Evolutionary conservation across 1,140 invertebrate species (phyloP).

Genomic region (Chymomyza costata): DNA sequence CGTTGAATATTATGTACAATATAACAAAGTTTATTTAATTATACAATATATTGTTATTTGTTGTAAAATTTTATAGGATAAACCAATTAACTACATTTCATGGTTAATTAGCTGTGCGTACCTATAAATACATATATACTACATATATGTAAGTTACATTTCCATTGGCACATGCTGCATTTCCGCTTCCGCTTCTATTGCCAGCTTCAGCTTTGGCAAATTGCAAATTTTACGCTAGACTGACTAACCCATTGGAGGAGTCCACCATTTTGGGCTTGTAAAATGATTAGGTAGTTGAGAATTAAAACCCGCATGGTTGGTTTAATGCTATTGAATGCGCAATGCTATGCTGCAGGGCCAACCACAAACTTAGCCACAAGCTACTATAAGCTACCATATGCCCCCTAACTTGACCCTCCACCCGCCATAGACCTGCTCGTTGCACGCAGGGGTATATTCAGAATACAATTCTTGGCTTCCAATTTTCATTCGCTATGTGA

Average conservation of each 20-base stretch:
- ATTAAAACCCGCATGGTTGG: background rate
- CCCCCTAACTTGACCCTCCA: too few relatives aligned
- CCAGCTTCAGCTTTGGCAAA: constrained; percentile 20
- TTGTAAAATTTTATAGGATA: too few relatives aligned
- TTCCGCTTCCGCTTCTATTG: constrained; percentile 23
- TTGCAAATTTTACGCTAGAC: constrained; percentile 44
- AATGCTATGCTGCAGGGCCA: constrained; percentile 24
- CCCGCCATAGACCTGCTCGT: background rate
- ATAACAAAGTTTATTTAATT: too few relatives aligned
- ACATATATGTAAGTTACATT: too few relatives aligned
- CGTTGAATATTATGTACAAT: too few relatives aligned
- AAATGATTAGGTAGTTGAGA: constrained; percentile 27
- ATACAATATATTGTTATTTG: too few relatives aligned
- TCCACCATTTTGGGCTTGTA: constrained; percentile 30
- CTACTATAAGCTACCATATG: too few relatives aligned
- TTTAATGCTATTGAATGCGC: background rate
- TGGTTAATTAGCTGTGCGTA: constrained; percentile 50
- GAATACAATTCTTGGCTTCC: too few relatives aligned
- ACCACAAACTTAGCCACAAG: constrained; percentile 23
- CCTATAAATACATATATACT: too few relatives aligned
- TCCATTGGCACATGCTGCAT: constrained; percentile 29
- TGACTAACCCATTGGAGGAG: constrained; percentile 3
- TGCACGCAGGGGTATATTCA: background rate
- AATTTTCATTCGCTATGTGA: too few relatives aligned
- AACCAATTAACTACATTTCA: constrained; percentile 54